A percentile compares a stretch with the other conserved stretches of the same genome.
Conservation (phyloP, 2,888 invertebrate species). For the Chaetogeoica ovagalla region DNA sequence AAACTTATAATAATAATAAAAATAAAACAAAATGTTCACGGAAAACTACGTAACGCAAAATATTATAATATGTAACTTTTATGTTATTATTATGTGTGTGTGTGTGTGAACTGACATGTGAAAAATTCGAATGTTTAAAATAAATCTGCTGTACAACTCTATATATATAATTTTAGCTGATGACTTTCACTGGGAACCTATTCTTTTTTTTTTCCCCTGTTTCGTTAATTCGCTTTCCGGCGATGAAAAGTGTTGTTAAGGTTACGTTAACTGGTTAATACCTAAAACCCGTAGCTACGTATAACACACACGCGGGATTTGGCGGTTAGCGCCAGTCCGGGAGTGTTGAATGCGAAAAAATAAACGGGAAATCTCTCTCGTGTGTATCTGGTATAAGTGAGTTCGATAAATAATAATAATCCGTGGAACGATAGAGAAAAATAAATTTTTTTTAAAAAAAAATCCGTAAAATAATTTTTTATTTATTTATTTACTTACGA, state of each 20-base stretch:
- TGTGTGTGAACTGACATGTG: conserved; percentile 16
- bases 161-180: background rate
- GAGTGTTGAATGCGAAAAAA: no score
- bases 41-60: background rate
- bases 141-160: background rate
- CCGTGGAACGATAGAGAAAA: no score
- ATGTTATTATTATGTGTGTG: background rate
- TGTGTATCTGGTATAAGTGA: no score
- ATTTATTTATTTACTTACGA: no score
- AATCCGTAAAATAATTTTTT: no score
- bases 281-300: no score
- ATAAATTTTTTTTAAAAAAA: no score
- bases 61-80: background rate
- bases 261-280: background rate
- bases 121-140: conserved; percentile 11
- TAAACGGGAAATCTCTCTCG: no score
- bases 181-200: conserved; percentile 36
- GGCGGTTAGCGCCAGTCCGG: no score
- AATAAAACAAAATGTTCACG: background rate
- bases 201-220: conserved; percentile 19
- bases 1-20: background rate
- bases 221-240: conserved; percentile 25
- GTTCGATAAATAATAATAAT: no score
- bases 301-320: no score
- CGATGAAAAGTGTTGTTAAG: conserved; percentile 30